Evolutionary conservation across 2,888 invertebrate genomes (phyloP).

Genomic region (Cantharis lateralis): DNA sequence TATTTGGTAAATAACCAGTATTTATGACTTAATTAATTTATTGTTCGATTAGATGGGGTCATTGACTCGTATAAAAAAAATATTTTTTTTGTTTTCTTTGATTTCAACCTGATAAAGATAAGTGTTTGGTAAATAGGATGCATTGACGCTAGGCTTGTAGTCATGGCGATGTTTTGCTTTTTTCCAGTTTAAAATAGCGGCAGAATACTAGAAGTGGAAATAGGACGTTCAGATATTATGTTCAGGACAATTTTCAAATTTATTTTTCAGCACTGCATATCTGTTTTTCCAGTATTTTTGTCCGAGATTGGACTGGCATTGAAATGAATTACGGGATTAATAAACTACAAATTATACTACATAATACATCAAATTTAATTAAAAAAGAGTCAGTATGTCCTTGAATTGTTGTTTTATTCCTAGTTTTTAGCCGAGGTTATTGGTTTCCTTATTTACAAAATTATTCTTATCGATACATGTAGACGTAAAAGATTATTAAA

Average conservation of each 20-base stretch:
- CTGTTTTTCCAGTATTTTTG: neutral
- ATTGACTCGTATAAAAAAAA: neutral
- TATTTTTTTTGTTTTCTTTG: neutral
- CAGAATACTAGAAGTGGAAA: neutral
- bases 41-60: neutral
- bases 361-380: neutral
- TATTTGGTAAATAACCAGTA: neutral
- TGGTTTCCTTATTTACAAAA: neutral
- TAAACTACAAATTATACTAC: neutral
- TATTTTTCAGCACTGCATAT: neutral
- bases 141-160: neutral
- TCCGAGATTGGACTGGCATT: neutral
- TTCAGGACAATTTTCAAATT: too few species aligned
- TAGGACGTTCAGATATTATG: too few species aligned
- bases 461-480: neutral
- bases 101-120: neutral
- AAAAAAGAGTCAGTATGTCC: neutral
- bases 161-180: neutral
- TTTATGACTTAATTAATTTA: neutral
- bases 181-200: neutral
- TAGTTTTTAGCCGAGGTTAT: neutral
- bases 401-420: neutral
- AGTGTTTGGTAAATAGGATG: neutral
- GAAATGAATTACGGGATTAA: too few species aligned
- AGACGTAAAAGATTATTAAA: neutral